A percentile compares a stretch with the other conserved stretches of the same genome.
Conservation (phyloP, 2,888 invertebrate genomes). For the Drosophila antonietae region DNA sequence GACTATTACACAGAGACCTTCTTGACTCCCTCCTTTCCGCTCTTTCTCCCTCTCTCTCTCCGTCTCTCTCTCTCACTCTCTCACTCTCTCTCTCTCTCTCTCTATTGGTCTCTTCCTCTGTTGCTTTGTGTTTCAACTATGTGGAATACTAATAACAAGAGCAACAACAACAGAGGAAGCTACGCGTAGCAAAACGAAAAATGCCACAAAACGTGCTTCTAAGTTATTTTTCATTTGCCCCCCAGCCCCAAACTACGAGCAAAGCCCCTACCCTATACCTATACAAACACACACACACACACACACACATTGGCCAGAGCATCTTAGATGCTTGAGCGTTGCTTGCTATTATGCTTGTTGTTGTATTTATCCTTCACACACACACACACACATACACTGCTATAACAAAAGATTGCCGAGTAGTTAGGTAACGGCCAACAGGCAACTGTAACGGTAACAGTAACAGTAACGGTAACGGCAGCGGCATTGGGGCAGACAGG, state of each 20-base stretch:
- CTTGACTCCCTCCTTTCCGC: background rate
- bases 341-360: slow-evolving; percentile 20
- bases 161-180: slow-evolving; percentile 25
- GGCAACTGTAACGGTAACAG: slow-evolving; percentile 11
- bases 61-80: background rate
- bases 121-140: slow-evolving; percentile 37
- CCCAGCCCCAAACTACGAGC: slow-evolving; percentile 15
- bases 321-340: slow-evolving; percentile 20
- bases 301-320: slow-evolving; percentile 3
- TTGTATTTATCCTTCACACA: slow-evolving; percentile 21
- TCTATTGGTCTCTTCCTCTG: background rate
- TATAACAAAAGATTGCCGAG: slow-evolving; percentile 47
- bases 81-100: background rate
- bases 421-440: slow-evolving; percentile 42
- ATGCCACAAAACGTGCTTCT: slow-evolving; percentile 81
- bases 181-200: slow-evolving; percentile 46
- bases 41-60: background rate
- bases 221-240: slow-evolving; percentile 79
- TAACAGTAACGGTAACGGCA: slow-evolving; percentile 7
- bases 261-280: background rate
- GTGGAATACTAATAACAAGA: slow-evolving; percentile 51
- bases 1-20: background rate
- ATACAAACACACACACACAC: background rate
- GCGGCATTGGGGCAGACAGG: slow-evolving; percentile 12
- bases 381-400: slow-evolving; percentile 13